A percentile compares a stretch with the other conserved stretches of the same genome.
Evolutionary conservation across 2,797 vertebrate genomes (phyloP).

Genomic region (Synaphobranchus kaupii): DNA sequence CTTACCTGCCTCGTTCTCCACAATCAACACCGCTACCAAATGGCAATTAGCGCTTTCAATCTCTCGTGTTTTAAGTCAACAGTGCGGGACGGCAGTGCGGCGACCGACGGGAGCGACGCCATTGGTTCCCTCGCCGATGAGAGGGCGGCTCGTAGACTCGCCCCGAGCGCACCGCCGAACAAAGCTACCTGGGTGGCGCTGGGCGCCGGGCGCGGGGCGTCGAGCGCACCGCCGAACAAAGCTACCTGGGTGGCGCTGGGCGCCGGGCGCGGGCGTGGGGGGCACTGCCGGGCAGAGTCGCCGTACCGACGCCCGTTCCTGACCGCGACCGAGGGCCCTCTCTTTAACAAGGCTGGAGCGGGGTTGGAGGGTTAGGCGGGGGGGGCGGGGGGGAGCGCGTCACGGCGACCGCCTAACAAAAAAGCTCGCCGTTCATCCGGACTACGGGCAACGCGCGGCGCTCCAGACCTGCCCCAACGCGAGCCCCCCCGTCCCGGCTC

Average conservation of each 20-base stretch:
- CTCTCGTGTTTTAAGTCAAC: neutral
- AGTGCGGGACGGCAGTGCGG: neutral
- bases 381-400: neutral
- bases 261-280: neutral
- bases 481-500: neutral
- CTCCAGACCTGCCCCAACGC: constrained; percentile 21
- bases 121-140: neutral
- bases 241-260: constrained; percentile 30
- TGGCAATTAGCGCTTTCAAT: neutral
- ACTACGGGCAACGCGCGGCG: neutral
- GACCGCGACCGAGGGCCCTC: no score
- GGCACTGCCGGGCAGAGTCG: neutral
- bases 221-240: neutral
- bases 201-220: neutral
- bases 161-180: neutral
- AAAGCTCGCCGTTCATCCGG: neutral
- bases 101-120: neutral
- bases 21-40: neutral
- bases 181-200: constrained; percentile 31
- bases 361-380: neutral
- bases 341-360: neutral
- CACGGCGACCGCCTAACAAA: neutral
- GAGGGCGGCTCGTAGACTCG: neutral
- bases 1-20: neutral
- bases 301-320: neutral